These are phyloP conservation scores for Sandelia bainsii DNA, from an alignment of 2,797 vertebrate species.

Conservation along the genomic window DNA sequence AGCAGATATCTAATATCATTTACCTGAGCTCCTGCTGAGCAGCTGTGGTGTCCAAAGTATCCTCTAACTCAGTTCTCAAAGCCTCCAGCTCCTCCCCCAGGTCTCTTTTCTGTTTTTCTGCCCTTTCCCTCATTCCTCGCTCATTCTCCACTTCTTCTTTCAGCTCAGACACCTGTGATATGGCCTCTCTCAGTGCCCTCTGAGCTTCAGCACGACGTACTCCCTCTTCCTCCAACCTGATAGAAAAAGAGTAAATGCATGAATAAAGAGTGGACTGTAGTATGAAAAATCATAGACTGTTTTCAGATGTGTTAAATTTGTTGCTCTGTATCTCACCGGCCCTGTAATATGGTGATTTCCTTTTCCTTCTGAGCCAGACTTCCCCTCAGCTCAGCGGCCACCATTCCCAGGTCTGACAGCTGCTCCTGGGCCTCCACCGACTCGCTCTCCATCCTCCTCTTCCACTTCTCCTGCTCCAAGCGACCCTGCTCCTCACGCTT, in stretches of 20 bases:
- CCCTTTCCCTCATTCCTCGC: conserved; percentile 87
- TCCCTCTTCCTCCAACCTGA: conserved; percentile 89
- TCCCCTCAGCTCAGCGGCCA: conserved; percentile 85
- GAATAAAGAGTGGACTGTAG: background rate
- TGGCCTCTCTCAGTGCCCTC: conserved; percentile 87
- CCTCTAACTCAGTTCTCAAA: conserved; percentile 90
- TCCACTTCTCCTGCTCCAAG: conserved; percentile 92
- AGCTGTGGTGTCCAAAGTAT: conserved; percentile 92
- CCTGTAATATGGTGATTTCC: conserved; percentile 90
- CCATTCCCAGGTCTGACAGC: conserved; percentile 87
- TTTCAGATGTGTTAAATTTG: background rate
- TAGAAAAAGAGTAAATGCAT: conserved; percentile 12
- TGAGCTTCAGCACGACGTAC: conserved; percentile 86
- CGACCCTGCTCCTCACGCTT: conserved; percentile 93
- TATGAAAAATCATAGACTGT: background rate
- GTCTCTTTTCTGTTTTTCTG: conserved; percentile 91
- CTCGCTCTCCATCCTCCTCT: conserved; percentile 90
- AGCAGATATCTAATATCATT: background rate
- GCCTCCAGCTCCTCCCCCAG: conserved; percentile 93
- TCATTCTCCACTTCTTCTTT: conserved; percentile 93
- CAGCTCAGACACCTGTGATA: conserved; percentile 89
- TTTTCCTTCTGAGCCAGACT: conserved; percentile 91
- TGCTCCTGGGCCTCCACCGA: conserved; percentile 91
- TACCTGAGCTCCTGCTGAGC: conserved; percentile 93
- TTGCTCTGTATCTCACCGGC: conserved; percentile 77